Conservation (phyloP, 2,797 vertebrate genomes). For the Smutsia gigantea region DNA sequence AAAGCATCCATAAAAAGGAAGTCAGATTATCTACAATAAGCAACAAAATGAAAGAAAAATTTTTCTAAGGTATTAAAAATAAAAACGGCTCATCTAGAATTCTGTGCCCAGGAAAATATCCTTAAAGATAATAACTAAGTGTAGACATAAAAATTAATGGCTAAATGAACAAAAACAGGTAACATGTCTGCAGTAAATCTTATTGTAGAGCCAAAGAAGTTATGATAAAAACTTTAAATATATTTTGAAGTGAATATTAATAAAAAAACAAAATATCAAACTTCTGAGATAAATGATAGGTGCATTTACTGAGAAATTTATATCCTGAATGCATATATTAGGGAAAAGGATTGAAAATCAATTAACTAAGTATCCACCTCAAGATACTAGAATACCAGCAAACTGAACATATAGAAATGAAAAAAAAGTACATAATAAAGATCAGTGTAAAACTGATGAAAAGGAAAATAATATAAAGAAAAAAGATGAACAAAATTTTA, state of each 20-base stretch:
- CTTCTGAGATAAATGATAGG: background rate
- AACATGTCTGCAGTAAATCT: background rate
- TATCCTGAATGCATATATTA: background rate
- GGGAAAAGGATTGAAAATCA: background rate
- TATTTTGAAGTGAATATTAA: background rate
- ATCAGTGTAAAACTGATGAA: background rate
- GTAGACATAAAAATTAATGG: background rate
- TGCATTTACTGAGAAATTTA: background rate
- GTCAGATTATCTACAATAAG: background rate
- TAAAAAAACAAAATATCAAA: background rate
- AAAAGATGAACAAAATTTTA: background rate
- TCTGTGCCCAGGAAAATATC: background rate
- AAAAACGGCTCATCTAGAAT: background rate
- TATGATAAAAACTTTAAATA: background rate
- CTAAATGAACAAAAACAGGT: background rate
- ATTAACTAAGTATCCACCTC: background rate
- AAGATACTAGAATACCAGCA: background rate
- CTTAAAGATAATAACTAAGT: background rate
- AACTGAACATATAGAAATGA: background rate
- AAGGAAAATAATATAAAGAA: background rate
- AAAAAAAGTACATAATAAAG: background rate
- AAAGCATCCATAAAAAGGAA: background rate
- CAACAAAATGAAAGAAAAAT: background rate
- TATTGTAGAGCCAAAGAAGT: background rate
- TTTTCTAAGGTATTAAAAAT: background rate